A percentile compares a stretch with the other conserved stretches of the same genome.
Evolutionary conservation across 2,888 invertebrate genomes (phyloP).

Genomic region (Dendrolimus houi): DNA sequence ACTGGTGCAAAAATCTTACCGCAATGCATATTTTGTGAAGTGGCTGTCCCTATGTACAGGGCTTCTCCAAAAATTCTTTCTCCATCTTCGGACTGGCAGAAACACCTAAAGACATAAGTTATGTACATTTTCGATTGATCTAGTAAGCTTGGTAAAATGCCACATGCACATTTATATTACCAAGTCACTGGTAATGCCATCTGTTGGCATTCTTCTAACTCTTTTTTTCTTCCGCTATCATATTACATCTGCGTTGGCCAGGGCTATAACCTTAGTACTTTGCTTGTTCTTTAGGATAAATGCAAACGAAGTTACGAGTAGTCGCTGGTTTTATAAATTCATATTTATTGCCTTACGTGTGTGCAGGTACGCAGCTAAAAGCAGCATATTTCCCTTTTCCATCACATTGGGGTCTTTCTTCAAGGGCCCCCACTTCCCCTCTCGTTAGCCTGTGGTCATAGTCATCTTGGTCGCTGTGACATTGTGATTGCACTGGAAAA

Average conservation of each 20-base stretch:
- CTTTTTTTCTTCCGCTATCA: too few relatives aligned
- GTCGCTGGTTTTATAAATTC: too few relatives aligned
- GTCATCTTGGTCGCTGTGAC: constrained; percentile 52
- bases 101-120: constrained; percentile 68
- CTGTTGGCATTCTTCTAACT: too few relatives aligned
- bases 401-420: constrained; percentile 78
- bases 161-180: too few relatives aligned
- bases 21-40: constrained; percentile 71
- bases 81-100: constrained; percentile 78
- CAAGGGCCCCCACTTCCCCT: constrained; percentile 72
- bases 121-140: not conserved
- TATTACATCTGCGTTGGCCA: too few relatives aligned
- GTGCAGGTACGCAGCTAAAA: constrained; percentile 79
- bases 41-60: constrained; percentile 50
- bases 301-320: too few relatives aligned
- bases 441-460: constrained; percentile 62
- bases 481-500: constrained; percentile 49
- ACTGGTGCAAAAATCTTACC: constrained; percentile 44
- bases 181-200: too few relatives aligned
- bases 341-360: constrained; percentile 68
- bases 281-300: too few relatives aligned
- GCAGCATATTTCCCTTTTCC: constrained; percentile 76
- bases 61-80: constrained; percentile 81
- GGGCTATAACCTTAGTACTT: too few relatives aligned
- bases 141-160: too few relatives aligned